A percentile compares a stretch with the other conserved stretches of the same genome.
phyloP scores from a whole-genome alignment of 2,113 vertebrate genomes.

The Rattus norvegicus region DNA sequence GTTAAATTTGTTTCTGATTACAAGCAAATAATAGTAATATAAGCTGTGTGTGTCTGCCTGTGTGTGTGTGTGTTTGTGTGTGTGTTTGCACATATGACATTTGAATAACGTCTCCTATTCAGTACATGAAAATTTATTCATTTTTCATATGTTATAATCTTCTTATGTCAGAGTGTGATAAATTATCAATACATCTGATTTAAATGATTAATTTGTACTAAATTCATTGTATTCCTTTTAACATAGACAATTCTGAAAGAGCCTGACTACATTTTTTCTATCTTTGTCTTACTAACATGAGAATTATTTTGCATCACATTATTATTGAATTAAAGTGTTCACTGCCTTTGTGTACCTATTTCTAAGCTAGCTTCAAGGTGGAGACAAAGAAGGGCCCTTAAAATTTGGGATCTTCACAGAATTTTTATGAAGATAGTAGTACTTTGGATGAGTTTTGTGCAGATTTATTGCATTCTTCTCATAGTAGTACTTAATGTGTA shows the following conservation, averaged over 20 bases:
- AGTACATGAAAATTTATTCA: background rate
- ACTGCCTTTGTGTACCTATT: background rate
- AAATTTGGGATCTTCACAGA: background rate
- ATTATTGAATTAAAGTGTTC: background rate
- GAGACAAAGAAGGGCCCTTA: background rate
- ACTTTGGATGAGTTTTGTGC: conserved; percentile 22
- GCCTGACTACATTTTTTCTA: background rate
- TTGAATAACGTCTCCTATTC: background rate
- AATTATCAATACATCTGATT: background rate
- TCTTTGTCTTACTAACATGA: background rate
- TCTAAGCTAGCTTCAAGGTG: background rate
- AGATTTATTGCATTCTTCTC: conserved; percentile 61
- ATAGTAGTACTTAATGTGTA: conserved; percentile 54
- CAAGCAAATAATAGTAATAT: background rate
- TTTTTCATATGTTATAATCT: background rate
- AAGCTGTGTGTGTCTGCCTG: background rate
- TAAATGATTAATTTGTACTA: background rate
- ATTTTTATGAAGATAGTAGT: conserved; percentile 63
- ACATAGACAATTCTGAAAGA: background rate
- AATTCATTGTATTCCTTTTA: background rate
- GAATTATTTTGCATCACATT: background rate
- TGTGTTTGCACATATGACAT: background rate
- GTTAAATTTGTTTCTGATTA: background rate
- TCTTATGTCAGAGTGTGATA: background rate
- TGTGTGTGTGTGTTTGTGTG: background rate